phyloP scores from a whole-genome alignment of 2,113 vertebrate species.

The Thalassarche chlororhynchos region DNA sequence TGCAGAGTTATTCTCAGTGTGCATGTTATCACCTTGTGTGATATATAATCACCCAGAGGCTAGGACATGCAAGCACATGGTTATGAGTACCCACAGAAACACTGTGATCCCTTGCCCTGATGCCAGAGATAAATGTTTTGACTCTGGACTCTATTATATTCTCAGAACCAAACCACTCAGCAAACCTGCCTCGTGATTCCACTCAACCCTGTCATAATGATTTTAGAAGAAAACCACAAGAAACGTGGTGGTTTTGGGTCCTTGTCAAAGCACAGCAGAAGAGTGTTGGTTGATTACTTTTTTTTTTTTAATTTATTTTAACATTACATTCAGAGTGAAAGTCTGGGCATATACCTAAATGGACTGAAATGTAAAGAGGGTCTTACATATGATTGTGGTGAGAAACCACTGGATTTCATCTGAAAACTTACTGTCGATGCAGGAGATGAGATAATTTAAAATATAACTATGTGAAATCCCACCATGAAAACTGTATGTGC shows the following conservation, averaged over 20 bases:
- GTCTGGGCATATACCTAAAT: neutral
- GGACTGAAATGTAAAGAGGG: neutral
- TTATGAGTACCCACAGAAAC: conserved; percentile 28
- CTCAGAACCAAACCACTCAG: conserved; percentile 39
- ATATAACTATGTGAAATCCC: neutral
- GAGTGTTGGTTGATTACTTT: neutral
- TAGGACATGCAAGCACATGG: conserved; percentile 24
- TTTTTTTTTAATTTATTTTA: neutral
- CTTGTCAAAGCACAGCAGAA: conserved; percentile 26
- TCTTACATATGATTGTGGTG: neutral
- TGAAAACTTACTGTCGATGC: neutral
- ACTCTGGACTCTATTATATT: conserved; percentile 25
- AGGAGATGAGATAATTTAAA: neutral
- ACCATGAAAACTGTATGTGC: neutral
- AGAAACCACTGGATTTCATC: conserved; percentile 8
- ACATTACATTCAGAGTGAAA: neutral
- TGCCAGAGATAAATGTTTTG: conserved; percentile 12
- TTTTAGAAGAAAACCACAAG: conserved; percentile 67
- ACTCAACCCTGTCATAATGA: conserved; percentile 50
- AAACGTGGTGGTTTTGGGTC: conserved; percentile 40
- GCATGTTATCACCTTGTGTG: conserved; percentile 13
- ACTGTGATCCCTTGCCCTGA: conserved; percentile 38
- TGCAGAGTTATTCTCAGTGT: conserved; percentile 2
- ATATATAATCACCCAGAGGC: conserved; percentile 25
- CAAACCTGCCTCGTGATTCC: conserved; percentile 57